phyloP scores from a whole-genome alignment of 2,113 vertebrate genomes.

The Nesogale talazaci region DNA sequence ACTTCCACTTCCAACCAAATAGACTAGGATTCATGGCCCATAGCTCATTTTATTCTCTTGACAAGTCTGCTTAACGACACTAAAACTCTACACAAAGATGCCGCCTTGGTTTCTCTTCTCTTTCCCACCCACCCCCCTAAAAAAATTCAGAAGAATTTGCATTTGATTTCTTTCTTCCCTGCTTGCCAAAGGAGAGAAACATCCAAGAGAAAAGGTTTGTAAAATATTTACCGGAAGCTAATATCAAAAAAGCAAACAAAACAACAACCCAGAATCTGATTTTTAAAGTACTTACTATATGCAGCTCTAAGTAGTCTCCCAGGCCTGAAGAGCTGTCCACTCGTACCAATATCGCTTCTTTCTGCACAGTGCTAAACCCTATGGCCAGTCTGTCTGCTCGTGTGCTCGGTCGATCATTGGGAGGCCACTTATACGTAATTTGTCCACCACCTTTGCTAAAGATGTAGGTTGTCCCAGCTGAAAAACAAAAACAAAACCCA shows the following conservation, averaged over 20 bases:
- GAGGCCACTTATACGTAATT: conserved; percentile 98
- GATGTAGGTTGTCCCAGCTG: conserved; percentile 99
- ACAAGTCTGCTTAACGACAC: neutral
- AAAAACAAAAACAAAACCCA: conserved; percentile 70
- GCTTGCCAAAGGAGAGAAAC: neutral
- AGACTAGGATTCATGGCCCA: neutral
- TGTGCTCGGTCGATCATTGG: conserved; percentile 98
- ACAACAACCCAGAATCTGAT: conserved; percentile 16
- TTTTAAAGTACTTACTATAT: conserved; percentile 94
- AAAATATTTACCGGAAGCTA: neutral
- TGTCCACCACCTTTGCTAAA: conserved; percentile 98
- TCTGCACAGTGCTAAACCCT: conserved; percentile 98
- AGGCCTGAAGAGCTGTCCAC: conserved; percentile 98
- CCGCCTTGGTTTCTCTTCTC: no score
- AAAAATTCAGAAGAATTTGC: conserved; percentile 10
- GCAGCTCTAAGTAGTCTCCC: conserved; percentile 98
- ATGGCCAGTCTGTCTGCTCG: conserved; percentile 98
- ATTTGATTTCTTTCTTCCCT: neutral
- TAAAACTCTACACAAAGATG: neutral
- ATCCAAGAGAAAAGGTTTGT: neutral
- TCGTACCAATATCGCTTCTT: conserved; percentile 96
- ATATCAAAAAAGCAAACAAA: neutral
- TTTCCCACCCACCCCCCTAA: neutral
- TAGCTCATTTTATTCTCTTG: conserved; percentile 47
- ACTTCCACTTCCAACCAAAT: neutral